A percentile compares a stretch with the other conserved stretches of the same genome.
Evolutionary conservation across 2,797 vertebrate species (phyloP).

Genomic region (Lagodon rhomboides): DNA sequence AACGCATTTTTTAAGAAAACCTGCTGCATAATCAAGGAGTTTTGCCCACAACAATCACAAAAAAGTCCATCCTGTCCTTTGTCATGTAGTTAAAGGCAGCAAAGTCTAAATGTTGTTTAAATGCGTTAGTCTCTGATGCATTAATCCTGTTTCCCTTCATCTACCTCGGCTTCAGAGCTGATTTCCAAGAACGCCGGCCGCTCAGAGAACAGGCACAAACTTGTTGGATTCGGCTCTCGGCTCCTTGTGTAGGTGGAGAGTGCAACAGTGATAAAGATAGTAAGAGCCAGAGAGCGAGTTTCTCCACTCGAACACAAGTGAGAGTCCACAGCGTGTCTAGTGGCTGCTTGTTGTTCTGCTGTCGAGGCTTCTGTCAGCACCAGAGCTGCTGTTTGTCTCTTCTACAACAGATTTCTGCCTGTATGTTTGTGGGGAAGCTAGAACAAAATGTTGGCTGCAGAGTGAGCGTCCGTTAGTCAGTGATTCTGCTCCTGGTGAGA

Average conservation of each 20-base stretch:
- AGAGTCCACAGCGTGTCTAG: slow-evolving; percentile 71
- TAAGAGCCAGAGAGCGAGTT: slow-evolving; percentile 71
- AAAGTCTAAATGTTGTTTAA: too few species aligned
- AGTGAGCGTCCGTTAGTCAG: neutral
- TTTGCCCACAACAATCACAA: too few species aligned
- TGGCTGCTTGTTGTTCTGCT: slow-evolving; percentile 66
- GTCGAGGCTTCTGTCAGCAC: slow-evolving; percentile 38
- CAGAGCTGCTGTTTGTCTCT: slow-evolving; percentile 44
- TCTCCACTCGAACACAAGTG: slow-evolving; percentile 68
- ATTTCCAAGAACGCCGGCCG: slow-evolving; percentile 28
- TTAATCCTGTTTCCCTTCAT: neutral
- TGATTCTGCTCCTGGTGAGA: neutral
- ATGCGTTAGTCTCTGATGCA: neutral
- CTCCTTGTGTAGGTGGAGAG: slow-evolving; percentile 77
- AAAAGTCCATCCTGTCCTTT: too few species aligned
- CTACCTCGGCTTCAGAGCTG: neutral
- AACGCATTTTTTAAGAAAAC: too few species aligned
- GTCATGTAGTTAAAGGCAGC: too few species aligned
- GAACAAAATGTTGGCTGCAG: slow-evolving; percentile 19
- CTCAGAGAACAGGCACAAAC: slow-evolving; percentile 65
- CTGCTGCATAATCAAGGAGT: too few species aligned
- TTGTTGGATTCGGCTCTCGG: slow-evolving; percentile 67
- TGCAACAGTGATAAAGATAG: slow-evolving; percentile 80
- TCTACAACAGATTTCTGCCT: slow-evolving; percentile 34
- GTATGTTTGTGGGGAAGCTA: neutral